Evolutionary conservation across 2,888 invertebrate genomes (phyloP).

Genomic region (Pheosia tremula): DNA sequence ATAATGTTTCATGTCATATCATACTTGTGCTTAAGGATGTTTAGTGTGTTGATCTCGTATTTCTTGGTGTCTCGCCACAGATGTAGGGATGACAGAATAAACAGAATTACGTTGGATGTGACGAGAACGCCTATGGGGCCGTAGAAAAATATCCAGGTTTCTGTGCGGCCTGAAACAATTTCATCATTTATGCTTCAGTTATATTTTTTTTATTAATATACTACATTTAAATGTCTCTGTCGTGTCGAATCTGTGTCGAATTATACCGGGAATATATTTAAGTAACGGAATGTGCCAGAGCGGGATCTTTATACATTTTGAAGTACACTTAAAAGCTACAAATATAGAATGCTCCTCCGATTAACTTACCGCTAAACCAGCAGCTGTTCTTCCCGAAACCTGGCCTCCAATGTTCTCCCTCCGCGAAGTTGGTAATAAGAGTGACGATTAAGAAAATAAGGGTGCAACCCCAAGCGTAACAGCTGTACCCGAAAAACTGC

Average conservation of each 20-base stretch:
- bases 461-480: slow-evolving; percentile 86
- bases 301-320: no score
- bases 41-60: slow-evolving; percentile 77
- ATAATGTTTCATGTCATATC: slow-evolving; percentile 10
- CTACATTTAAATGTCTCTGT: no score
- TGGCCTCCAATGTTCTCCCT: slow-evolving; percentile 83
- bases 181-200: no score
- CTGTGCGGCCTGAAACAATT: slow-evolving; percentile 69
- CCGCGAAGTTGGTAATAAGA: slow-evolving; percentile 80
- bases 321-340: no score
- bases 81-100: slow-evolving; percentile 82
- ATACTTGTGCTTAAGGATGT: slow-evolving; percentile 85
- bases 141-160: slow-evolving; percentile 87
- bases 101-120: slow-evolving; percentile 82
- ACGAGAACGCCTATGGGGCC: slow-evolving; percentile 86
- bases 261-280: no score
- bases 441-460: slow-evolving; percentile 77
- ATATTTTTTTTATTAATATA: no score
- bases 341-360: background rate
- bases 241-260: no score
- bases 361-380: slow-evolving; percentile 86
- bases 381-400: slow-evolving; percentile 83
- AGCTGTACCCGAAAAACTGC: slow-evolving; percentile 82
- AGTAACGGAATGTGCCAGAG: no score
- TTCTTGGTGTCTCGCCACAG: slow-evolving; percentile 83